A percentile compares a stretch with the other conserved stretches of the same genome.
phyloP scores from a whole-genome alignment of 2,113 vertebrate species.

The Bubo bubo region DNA sequence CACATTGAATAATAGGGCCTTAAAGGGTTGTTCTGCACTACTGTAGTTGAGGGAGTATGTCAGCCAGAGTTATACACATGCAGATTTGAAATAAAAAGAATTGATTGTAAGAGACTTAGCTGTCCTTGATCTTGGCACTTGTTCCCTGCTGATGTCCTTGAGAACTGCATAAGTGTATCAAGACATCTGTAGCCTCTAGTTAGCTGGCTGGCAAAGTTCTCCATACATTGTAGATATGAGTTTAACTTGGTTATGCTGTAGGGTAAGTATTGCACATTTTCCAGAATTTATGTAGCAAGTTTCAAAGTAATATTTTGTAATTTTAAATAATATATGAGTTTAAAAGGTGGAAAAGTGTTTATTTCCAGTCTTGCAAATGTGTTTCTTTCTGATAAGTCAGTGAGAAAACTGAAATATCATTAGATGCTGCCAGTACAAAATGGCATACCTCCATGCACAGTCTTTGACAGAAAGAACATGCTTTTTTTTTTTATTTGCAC shows the following conservation, averaged over 20 bases:
- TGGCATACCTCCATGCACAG: background rate
- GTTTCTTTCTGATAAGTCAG: conserved; percentile 10
- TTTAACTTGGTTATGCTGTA: background rate
- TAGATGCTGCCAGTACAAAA: background rate
- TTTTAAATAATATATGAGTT: conserved; percentile 23
- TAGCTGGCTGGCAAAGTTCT: background rate
- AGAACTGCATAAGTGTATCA: background rate
- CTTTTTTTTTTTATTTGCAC: background rate
- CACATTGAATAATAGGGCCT: background rate
- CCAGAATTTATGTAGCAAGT: background rate
- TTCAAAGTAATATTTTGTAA: conserved; percentile 29
- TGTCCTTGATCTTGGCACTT: background rate
- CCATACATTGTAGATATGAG: background rate
- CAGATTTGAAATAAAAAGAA: background rate
- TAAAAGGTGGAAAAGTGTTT: background rate
- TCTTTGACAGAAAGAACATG: background rate
- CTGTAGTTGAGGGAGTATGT: background rate
- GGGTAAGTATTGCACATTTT: background rate
- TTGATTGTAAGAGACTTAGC: background rate
- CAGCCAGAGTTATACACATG: background rate
- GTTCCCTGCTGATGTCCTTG: background rate
- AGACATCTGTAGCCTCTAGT: background rate
- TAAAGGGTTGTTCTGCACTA: background rate
- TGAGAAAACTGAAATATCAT: conserved; percentile 13
- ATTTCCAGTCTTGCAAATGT: conserved; percentile 2